phyloP scores from a whole-genome alignment of 2,797 vertebrate species.

The Mico argentatus region DNA sequence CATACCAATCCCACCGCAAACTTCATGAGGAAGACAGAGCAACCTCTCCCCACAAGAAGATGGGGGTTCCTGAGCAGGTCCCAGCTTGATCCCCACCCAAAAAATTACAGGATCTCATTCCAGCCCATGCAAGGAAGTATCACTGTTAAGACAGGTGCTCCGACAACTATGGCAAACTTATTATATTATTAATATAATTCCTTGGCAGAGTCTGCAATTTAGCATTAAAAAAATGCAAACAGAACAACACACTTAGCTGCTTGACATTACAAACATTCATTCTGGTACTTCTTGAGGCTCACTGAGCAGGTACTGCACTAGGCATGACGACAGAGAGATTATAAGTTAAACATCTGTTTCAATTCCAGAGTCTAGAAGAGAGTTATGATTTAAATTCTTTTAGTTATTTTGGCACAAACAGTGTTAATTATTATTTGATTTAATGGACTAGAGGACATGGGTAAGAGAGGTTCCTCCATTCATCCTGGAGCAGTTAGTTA shows the following conservation, averaged over 20 bases:
- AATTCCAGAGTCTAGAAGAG: neutral
- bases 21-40: neutral
- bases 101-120: neutral
- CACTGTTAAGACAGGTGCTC: neutral
- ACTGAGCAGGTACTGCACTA: neutral
- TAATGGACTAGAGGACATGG: neutral
- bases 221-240: neutral
- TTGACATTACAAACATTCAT: neutral
- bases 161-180: neutral
- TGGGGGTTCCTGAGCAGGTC: neutral
- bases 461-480: neutral
- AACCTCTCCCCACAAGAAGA: neutral
- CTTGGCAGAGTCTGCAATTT: neutral
- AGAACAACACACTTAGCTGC: neutral
- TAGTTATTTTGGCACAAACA: neutral
- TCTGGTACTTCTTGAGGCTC: neutral
- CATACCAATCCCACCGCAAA: neutral
- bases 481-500: neutral
- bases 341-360: neutral
- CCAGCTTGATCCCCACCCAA: neutral
- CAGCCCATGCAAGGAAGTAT: neutral
- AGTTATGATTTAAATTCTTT: neutral
- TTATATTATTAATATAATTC: neutral
- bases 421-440: neutral
- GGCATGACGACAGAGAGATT: neutral